Conservation (phyloP, 2,113 vertebrate species). For the Macrotis lagotis region DNA sequence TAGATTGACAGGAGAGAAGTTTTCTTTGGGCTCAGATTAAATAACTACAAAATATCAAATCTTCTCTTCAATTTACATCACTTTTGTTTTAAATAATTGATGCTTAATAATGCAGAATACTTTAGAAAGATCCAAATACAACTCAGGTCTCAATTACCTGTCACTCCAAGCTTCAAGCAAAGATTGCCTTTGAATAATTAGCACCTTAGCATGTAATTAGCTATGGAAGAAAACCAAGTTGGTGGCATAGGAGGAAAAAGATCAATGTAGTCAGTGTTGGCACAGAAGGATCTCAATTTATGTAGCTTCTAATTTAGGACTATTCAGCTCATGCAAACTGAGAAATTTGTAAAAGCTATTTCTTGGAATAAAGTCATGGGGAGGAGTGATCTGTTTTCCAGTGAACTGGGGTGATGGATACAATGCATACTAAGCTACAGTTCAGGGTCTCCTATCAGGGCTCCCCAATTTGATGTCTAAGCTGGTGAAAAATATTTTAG, state of each 20-base stretch:
- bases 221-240: constrained; percentile 43
- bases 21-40: constrained; percentile 50
- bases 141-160: constrained; percentile 62
- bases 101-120: constrained; percentile 69
- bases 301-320: constrained; percentile 22
- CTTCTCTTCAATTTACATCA: constrained; percentile 58
- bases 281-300: constrained; percentile 28
- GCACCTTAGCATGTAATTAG: constrained; percentile 39
- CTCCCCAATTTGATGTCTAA: background rate
- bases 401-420: background rate
- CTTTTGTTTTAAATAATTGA: constrained; percentile 68
- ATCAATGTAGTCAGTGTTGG: background rate
- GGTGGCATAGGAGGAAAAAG: constrained; percentile 30
- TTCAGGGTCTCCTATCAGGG: background rate
- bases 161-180: constrained; percentile 54
- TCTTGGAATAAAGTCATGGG: background rate
- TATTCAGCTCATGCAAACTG: background rate
- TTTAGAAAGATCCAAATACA: constrained; percentile 59
- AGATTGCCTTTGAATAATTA: constrained; percentile 45
- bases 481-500: background rate
- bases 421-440: background rate
- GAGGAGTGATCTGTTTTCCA: background rate
- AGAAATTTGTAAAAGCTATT: background rate
- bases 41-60: constrained; percentile 47
- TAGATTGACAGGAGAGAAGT: constrained; percentile 30